A percentile compares a stretch with the other conserved stretches of the same genome.
These are phyloP conservation scores for Microtus pennsylvanicus DNA, from an alignment of 2,113 vertebrate genomes.

Conservation along the genomic window DNA sequence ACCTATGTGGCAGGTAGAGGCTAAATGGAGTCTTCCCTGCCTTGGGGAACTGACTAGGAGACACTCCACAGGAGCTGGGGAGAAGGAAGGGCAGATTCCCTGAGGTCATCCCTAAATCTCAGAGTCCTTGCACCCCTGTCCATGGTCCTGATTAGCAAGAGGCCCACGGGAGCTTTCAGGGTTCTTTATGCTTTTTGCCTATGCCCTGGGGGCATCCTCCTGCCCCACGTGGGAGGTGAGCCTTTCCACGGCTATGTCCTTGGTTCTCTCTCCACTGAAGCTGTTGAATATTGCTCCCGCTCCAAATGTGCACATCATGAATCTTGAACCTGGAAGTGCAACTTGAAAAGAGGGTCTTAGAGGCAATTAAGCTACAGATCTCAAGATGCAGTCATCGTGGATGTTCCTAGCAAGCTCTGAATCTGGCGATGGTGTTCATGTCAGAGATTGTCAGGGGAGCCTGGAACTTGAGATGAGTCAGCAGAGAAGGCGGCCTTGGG, in stretches of 20 bases:
- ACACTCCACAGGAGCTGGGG: neutral
- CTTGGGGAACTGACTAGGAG: neutral
- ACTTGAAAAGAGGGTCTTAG: neutral
- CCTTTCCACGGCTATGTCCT: fast-evolving
- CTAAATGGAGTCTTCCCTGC: neutral
- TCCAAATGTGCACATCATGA: neutral
- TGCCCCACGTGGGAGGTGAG: neutral
- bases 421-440: neutral
- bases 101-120: neutral
- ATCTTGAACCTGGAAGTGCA: neutral
- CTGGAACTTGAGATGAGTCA: neutral
- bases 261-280: neutral
- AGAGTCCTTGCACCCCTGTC: constrained; percentile 39
- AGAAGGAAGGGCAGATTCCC: neutral
- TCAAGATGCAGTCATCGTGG: neutral
- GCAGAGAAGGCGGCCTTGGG: neutral
- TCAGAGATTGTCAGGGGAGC: neutral
- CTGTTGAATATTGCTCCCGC: neutral
- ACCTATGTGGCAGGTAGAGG: neutral
- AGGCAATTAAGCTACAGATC: neutral
- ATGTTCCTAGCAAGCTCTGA: neutral
- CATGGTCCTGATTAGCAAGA: constrained; percentile 69
- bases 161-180: neutral
- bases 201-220: neutral
- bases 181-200: neutral